Conservation (phyloP, 2,113 vertebrate genomes). For the Thamnophis sirtalis region DNA sequence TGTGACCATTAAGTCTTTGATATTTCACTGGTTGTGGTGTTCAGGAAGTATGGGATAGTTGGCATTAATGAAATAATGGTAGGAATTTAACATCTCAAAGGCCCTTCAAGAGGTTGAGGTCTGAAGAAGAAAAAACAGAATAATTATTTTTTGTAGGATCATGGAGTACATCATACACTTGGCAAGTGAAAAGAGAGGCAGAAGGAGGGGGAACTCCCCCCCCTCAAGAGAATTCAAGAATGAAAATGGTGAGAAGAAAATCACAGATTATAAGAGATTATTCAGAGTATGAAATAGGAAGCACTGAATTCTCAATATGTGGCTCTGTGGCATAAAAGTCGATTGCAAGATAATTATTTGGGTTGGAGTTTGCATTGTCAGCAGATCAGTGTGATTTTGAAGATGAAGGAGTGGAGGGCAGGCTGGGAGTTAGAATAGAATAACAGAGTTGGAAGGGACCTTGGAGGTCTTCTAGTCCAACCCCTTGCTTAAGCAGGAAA, state of each 20-base stretch:
- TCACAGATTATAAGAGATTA: not conserved
- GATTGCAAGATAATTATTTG: not conserved
- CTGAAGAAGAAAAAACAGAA: not conserved
- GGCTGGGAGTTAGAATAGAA: not conserved
- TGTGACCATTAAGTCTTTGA: not conserved
- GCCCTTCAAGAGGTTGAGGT: not conserved
- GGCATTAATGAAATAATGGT: not conserved
- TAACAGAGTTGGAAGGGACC: too few species aligned
- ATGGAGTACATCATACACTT: not conserved
- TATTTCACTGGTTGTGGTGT: not conserved
- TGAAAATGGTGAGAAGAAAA: not conserved
- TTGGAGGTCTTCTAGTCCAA: too few species aligned
- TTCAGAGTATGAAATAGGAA: not conserved
- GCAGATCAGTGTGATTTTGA: not conserved
- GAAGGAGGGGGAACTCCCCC: accelerated
- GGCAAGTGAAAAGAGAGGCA: not conserved
- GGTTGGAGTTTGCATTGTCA: not conserved
- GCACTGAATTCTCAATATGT: not conserved
- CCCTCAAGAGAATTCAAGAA: not conserved
- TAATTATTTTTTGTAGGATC: not conserved
- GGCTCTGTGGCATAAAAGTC: not conserved
- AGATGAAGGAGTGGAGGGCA: not conserved
- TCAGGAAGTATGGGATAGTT: not conserved
- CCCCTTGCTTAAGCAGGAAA: too few species aligned
- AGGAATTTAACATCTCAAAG: not conserved